Evolutionary conservation across 1,140 invertebrate genomes (phyloP), one percentile per base, ranked within the genome.

Genomic region (Planococcus citri): DNA sequence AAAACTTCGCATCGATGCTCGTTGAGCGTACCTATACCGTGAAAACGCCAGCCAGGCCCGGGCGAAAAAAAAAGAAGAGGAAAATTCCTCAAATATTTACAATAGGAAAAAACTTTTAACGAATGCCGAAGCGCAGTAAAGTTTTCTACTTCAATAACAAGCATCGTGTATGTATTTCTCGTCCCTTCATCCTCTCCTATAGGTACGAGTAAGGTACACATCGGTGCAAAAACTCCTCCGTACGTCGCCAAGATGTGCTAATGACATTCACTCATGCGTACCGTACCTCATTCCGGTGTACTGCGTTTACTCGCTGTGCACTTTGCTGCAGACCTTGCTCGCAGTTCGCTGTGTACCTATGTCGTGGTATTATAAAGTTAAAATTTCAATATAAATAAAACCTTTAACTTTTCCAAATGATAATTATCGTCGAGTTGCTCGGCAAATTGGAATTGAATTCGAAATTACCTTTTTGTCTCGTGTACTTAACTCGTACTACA

Each of bases 321-420:
- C n/a, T n/a, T n/a, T n/a, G n/a, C n/a, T n/a, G n/a, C n/a, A n/a
- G n/a, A n/a, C n/a, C n/a, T n/a, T n/a, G n/a, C n/a, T n/a, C n/a
- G n/a, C n/a, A n/a, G n/a, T n/a, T n/a, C n/a, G n/a, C n/a, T n/a
- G n/a, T n/a, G n/a, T n/a, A n/a, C n/a, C n/a, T n/a, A n/a, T n/a
- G 33, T n/a, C 6, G 17, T n/a, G 6, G 41, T 51, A 51, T 51
- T 17, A 33, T 33, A 51, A 51, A 51, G 41, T 51, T 51, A 20
- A 51, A 51, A 51, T 51, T 51, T 51, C 41, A 51, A 51, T 51
- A 51, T 51, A 51, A 51, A 51, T 51, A 51, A 51, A 51, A 51
- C 41, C 41, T 51, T 51, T 51, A 51, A 51, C 41, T 51, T 51
- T 51, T 51, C 41, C 41, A 3, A 20, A 51, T 51, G 41, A 51